Percentiles rank a stretch among this genome's conserved stretches.
These are phyloP conservation scores for Uria aalge DNA, from an alignment of 2,113 vertebrate genomes.

Conservation along the genomic window DNA sequence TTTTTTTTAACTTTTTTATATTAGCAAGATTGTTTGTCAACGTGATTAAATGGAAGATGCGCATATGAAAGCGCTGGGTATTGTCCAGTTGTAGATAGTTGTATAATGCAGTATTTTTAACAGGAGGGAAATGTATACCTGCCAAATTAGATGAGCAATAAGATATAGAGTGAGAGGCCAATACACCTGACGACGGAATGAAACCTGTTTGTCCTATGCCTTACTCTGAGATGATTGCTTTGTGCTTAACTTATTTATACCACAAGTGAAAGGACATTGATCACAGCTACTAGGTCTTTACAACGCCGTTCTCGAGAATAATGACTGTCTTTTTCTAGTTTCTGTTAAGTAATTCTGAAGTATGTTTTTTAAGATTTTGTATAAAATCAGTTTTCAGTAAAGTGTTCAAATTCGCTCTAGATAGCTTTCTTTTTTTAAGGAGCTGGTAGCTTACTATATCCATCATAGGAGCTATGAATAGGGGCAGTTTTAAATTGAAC, in stretches of 20 bases:
- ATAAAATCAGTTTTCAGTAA: conserved; percentile 68
- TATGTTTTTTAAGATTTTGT: conserved; percentile 78
- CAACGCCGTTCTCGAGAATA: conserved; percentile 32
- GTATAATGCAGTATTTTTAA: conserved; percentile 47
- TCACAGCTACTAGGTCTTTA: conserved; percentile 56
- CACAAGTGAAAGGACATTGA: conserved; percentile 8
- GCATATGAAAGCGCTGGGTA: background rate
- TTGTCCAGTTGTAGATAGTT: conserved; percentile 47
- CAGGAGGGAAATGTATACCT: background rate
- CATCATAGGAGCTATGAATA: conserved; percentile 47
- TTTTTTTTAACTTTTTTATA: background rate
- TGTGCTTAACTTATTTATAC: conserved; percentile 41
- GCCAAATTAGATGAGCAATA: conserved; percentile 72
- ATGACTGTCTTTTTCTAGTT: conserved; percentile 63
- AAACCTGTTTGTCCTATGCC: conserved; percentile 72
- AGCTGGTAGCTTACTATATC: conserved; percentile 63
- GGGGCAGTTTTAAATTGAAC: conserved; percentile 57
- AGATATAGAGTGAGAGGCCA: conserved; percentile 46
- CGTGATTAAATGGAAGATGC: background rate
- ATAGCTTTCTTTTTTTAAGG: conserved; percentile 50
- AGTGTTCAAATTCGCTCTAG: conserved; percentile 58
- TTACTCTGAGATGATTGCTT: conserved; percentile 57
- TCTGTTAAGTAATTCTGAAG: conserved; percentile 65
- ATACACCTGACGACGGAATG: conserved; percentile 37
- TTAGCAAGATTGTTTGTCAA: background rate